A percentile compares a stretch with the other conserved stretches of the same genome.
phyloP scores from a whole-genome alignment of 1,140 invertebrate species.

The Pachypeltis micranthus region DNA sequence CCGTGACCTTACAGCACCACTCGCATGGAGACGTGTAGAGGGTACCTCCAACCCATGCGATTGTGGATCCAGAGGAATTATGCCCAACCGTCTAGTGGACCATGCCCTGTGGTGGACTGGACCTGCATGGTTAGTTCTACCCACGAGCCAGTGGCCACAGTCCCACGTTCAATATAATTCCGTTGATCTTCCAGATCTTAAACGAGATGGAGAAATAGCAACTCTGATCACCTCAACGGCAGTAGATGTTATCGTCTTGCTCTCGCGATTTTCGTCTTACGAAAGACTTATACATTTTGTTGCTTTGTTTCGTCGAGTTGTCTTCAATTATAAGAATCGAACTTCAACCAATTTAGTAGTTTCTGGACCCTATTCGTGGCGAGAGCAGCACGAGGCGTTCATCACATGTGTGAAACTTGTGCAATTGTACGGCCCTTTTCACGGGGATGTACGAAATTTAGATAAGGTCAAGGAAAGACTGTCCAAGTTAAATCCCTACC shows the following conservation, averaged over 20 bases:
- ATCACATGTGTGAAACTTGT: background rate
- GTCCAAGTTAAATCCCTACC: slow-evolving; percentile 25
- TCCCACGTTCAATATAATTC: background rate
- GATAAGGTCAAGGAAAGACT: background rate
- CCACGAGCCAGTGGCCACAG: background rate
- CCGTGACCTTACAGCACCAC: slow-evolving; percentile 22
- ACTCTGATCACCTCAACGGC: background rate
- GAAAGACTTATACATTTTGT: background rate
- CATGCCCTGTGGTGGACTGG: slow-evolving; percentile 32
- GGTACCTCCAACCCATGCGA: slow-evolving; percentile 30
- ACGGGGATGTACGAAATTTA: background rate
- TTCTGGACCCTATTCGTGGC: too few relatives aligned
- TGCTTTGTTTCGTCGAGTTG: background rate
- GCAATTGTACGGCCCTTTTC: background rate
- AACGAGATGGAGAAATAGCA: background rate
- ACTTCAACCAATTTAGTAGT: background rate
- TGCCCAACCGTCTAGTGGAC: slow-evolving; percentile 24
- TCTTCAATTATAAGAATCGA: background rate
- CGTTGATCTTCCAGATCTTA: background rate
- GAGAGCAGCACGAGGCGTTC: background rate
- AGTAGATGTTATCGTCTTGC: background rate
- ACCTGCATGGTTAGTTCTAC: slow-evolving; percentile 20
- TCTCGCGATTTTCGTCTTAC: background rate
- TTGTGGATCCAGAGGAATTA: slow-evolving; percentile 29
- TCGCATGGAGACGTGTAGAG: slow-evolving; percentile 30